Conservation (phyloP, 2,113 vertebrate genomes). For the Phylloscopus whistleri region DNA sequence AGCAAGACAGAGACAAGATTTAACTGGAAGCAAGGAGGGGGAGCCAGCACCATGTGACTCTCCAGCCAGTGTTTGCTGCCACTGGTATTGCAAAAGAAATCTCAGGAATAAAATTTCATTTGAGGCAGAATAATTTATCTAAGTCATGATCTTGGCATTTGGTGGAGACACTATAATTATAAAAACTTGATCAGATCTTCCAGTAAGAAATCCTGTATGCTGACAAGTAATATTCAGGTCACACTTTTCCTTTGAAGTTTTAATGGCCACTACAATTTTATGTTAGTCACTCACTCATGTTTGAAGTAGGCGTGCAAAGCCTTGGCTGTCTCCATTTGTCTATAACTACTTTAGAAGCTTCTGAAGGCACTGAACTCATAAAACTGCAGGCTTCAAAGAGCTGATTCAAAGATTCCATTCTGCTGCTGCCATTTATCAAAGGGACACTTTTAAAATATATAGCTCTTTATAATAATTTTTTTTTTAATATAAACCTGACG, state of each 20-base stretch:
- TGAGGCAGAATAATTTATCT: background rate
- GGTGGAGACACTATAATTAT: background rate
- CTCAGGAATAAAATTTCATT: conserved; percentile 5
- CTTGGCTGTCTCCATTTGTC: conserved; percentile 59
- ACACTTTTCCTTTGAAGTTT: conserved; percentile 62
- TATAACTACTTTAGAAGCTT: conserved; percentile 67
- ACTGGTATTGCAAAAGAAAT: background rate
- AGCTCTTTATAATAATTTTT: conserved; percentile 52
- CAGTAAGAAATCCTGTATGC: background rate
- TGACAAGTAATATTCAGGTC: conserved; percentile 57
- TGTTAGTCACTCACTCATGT: conserved; percentile 59
- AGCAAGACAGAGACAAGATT: background rate
- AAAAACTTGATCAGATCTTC: conserved; percentile 36
- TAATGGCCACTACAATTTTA: conserved; percentile 67
- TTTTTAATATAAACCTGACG: conserved; percentile 26
- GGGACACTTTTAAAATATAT: conserved; percentile 53
- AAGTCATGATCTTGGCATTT: background rate
- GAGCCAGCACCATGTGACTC: background rate
- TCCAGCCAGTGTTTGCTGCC: background rate
- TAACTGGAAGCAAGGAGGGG: background rate
- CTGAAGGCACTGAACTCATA: conserved; percentile 60
- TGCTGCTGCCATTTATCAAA: conserved; percentile 41
- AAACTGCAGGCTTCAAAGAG: conserved; percentile 68
- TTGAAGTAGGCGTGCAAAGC: conserved; percentile 62
- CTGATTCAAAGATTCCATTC: conserved; percentile 58